Evolutionary conservation across 2,113 vertebrate genomes (phyloP).

Genomic region (Papio anubis): DNA sequence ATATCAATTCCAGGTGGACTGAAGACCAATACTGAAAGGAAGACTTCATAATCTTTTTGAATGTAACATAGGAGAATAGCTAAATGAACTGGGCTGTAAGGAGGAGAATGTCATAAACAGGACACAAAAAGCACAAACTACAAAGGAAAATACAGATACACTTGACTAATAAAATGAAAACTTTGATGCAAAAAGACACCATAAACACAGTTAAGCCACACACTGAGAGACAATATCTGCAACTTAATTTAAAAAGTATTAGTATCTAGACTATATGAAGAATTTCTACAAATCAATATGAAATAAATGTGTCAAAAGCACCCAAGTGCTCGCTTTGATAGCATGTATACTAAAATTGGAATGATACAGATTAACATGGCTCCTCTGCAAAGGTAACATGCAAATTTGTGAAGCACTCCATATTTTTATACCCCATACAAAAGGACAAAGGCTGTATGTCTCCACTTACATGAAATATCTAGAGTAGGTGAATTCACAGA

Average conservation of each 20-base stretch:
- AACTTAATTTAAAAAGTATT: not conserved
- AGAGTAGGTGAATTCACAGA: not conserved
- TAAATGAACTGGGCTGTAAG: not conserved
- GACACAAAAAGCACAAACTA: not conserved
- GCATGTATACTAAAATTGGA: not conserved
- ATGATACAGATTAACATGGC: not conserved
- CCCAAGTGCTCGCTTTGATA: not conserved
- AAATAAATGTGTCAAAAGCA: not conserved
- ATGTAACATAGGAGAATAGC: not conserved
- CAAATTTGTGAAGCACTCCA: not conserved
- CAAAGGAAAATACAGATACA: not conserved
- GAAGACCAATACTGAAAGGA: not conserved
- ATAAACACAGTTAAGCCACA: not conserved
- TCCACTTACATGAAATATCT: not conserved
- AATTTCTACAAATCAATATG: not conserved
- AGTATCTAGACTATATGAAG: not conserved
- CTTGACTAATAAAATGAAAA: not conserved
- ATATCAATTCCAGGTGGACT: not conserved
- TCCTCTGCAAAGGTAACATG: not conserved
- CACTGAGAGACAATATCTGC: conserved; percentile 34
- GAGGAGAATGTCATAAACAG: not conserved
- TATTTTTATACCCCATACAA: not conserved
- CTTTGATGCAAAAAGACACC: not conserved
- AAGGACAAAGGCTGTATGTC: not conserved
- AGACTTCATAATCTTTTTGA: conserved; percentile 20